Evolutionary conservation across 2,797 vertebrate genomes (phyloP).

Genomic region (Gallinago nigripennis): DNA sequence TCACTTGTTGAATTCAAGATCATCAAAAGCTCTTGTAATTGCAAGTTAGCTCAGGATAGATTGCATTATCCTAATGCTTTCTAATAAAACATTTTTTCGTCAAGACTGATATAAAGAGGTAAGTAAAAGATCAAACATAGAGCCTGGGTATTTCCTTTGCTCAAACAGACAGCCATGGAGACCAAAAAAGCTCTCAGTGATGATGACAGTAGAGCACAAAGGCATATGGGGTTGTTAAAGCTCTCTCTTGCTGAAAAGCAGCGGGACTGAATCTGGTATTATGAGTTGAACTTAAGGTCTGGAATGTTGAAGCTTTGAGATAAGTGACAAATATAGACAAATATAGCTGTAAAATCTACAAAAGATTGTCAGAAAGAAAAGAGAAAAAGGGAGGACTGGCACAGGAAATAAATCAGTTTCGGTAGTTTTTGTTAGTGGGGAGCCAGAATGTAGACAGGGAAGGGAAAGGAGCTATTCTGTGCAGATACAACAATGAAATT

Average conservation of each 20-base stretch:
- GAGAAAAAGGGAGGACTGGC: not conserved
- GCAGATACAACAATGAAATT: not conserved
- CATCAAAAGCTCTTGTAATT: not conserved
- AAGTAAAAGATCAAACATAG: not conserved
- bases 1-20: not conserved
- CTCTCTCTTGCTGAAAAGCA: not conserved
- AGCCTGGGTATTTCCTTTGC: not conserved
- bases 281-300: not conserved
- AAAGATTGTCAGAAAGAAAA: not conserved
- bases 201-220: not conserved
- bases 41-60: not conserved
- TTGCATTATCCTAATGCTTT: not conserved
- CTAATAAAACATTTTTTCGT: not conserved
- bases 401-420: not conserved
- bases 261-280: not conserved
- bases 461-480: not conserved
- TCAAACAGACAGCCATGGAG: not conserved
- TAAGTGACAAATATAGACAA: not conserved
- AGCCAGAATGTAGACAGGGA: not conserved
- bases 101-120: not conserved
- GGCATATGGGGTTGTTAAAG: not conserved
- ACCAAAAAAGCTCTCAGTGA: not conserved
- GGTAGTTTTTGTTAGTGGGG: not conserved
- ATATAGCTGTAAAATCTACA: not conserved
- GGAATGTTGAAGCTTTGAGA: not conserved